phyloP scores from a whole-genome alignment of 1,140 invertebrate genomes.

The Caligus rogercresseyi region DNA sequence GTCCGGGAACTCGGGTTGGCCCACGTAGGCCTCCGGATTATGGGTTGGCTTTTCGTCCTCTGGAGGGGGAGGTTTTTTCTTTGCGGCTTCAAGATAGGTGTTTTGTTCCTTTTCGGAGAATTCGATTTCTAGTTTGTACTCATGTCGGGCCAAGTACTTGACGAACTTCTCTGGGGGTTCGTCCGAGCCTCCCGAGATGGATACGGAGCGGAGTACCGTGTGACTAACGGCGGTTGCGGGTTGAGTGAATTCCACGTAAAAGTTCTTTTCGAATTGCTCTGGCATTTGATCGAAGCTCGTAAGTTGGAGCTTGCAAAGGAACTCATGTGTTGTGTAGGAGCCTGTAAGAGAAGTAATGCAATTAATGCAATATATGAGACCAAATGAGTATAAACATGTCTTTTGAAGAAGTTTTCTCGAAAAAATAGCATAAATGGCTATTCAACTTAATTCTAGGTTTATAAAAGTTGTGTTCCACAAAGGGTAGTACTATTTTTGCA shows the following conservation, averaged over 20 bases:
- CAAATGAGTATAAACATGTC: not conserved
- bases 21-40: slow-evolving; percentile 11
- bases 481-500: no score
- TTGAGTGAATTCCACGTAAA: slow-evolving; percentile 94
- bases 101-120: slow-evolving; percentile 52
- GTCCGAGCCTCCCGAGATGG: slow-evolving; percentile 56
- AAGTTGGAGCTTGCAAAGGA: slow-evolving; percentile 76
- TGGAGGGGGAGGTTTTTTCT: slow-evolving; percentile 28
- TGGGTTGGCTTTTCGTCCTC: slow-evolving; percentile 2
- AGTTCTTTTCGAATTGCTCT: slow-evolving; percentile 66
- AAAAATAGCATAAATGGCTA: no score
- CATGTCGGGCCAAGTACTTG: slow-evolving; percentile 59
- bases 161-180: slow-evolving; percentile 97
- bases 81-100: slow-evolving; percentile 52
- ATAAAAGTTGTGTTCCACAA: not conserved
- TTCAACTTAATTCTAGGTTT: no score
- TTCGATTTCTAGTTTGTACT: slow-evolving; percentile 57
- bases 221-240: slow-evolving; percentile 92
- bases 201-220: slow-evolving; percentile 84
- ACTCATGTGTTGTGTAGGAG: slow-evolving; percentile 85
- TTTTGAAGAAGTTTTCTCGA: no score
- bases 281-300: slow-evolving; percentile 95
- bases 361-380: slow-evolving; percentile 9
- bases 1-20: not conserved
- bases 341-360: slow-evolving; percentile 49